Evolutionary conservation across 2,888 invertebrate species (phyloP).

Genomic region (Sialis lutaria): DNA sequence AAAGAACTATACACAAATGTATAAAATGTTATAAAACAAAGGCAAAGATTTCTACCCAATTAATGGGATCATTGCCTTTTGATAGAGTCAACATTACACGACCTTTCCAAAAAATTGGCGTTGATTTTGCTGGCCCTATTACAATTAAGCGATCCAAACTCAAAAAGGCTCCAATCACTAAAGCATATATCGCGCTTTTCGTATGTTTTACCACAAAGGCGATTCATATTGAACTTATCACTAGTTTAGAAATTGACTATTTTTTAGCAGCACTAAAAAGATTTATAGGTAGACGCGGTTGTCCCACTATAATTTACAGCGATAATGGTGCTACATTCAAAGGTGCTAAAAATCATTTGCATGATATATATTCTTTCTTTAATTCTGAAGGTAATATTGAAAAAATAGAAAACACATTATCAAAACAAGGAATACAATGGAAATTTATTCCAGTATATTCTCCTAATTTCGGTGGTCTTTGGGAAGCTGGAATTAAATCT

Average conservation of each 20-base stretch:
- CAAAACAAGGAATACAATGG: conserved; percentile 11
- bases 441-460: conserved; percentile 14
- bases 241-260: background rate
- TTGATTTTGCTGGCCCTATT: conserved; percentile 12
- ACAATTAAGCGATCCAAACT: conserved; percentile 3
- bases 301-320: conserved; percentile 8
- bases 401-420: conserved; percentile 6
- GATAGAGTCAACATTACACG: conserved; percentile 5
- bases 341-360: conserved; percentile 12
- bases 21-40: background rate
- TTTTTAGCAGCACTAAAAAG: background rate
- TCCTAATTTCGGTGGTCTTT: conserved; percentile 15
- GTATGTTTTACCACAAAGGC: background rate
- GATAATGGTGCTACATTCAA: conserved; percentile 15
- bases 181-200: background rate
- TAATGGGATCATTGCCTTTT: conserved; percentile 9
- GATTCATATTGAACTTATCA: background rate
- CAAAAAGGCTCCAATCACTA: background rate
- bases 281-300: background rate
- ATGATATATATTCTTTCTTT: conserved; percentile 6
- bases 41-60: background rate
- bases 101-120: conserved; percentile 7
- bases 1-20: background rate
- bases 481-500: conserved; percentile 14
- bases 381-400: background rate